Conservation (phyloP, 2,797 vertebrate genomes). For the Lepus townsendii region DNA sequence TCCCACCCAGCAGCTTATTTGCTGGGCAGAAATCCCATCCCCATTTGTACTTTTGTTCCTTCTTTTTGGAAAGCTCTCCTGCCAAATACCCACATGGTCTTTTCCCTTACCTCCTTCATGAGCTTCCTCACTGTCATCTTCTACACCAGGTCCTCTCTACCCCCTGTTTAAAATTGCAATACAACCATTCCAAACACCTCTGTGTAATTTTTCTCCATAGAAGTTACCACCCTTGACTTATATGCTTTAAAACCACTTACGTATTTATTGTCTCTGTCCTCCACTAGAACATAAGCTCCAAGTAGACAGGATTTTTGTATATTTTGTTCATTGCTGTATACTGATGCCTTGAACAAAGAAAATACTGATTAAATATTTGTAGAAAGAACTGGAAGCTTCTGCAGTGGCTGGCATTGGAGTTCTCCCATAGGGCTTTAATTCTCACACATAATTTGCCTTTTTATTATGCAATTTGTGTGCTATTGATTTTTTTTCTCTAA, state of each 20-base stretch:
- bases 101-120: not conserved
- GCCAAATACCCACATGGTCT: not conserved
- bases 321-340: not conserved
- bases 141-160: not conserved
- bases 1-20: too few species aligned
- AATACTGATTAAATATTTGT: not conserved
- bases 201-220: constrained; percentile 32
- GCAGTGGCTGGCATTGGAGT: not conserved
- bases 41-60: not conserved
- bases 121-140: not conserved
- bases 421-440: not conserved
- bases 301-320: not conserved
- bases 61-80: not conserved
- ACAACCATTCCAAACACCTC: not conserved
- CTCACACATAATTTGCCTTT: not conserved
- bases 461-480: not conserved
- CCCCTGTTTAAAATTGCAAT: not conserved
- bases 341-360: not conserved
- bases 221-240: not conserved
- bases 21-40: too few species aligned
- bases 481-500: not conserved
- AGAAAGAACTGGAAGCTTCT: not conserved
- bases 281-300: not conserved
- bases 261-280: not conserved
- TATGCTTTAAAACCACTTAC: not conserved